Evolutionary conservation across 2,797 vertebrate genomes (phyloP), one percentile per base, ranked within the genome.

Genomic region (Pangasius larnaudii): DNA sequence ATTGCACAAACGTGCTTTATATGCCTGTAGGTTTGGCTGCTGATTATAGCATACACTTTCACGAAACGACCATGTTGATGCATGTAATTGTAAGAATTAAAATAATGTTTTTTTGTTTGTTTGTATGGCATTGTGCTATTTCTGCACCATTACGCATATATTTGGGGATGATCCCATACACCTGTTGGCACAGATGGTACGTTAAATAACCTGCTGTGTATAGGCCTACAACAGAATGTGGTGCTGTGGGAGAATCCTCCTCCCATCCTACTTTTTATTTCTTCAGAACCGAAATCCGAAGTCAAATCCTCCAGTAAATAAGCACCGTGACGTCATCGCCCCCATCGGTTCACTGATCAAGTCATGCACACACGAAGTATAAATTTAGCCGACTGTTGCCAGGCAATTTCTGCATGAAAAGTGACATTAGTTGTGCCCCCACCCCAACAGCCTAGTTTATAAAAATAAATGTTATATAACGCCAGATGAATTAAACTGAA

Each of bases 321-420:
- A 87, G 90, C 91, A 86, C 84, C 46, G 89, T 94, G 93, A 95
- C 93, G 93, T 94, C 92, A 95, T 89, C 89, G 89, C 91, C 91
- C 91, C 92, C 92, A 92, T 90, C 90, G 93, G 91, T 91, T 93
- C 92, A 93, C 91, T 92, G 93, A 89, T 88, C 91, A 92, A 93
- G 95, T 95, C 94, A 94, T 79, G 86, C 30, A 84, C 67, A 53
- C 91, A 89, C 89, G 90, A 87, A 80, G 92, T 91, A 86, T 94
- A 93, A 95, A 96, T 95, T 94, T 96, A 96, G 94, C 91, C 91
- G 78, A 88, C 92, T 95, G 95, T 96, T 96, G 92, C 95, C 92
- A 94, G 95, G 96, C 94, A 95, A 95, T 94, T 88, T 92, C 87
- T 87, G 87, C 91, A 92, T 94, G 81, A 84, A 85, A 91, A 93